phyloP scores from a whole-genome alignment of 2,888 invertebrate genomes.

The Trichopoda pennipes region DNA sequence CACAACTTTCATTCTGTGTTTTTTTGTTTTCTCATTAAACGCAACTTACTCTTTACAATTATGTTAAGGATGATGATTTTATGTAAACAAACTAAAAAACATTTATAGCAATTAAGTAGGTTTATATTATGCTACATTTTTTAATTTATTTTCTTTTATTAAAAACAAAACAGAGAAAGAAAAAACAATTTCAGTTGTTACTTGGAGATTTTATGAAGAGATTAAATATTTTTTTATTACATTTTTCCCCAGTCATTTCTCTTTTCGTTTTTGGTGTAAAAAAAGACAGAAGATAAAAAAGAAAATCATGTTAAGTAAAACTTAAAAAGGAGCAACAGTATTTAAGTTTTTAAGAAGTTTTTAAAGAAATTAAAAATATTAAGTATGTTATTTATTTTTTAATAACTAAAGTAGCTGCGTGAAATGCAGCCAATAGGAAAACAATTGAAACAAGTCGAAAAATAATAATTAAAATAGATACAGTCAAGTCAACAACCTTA shows the following conservation, averaged over 20 bases:
- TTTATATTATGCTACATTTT: conserved; percentile 38
- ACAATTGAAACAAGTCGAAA: too few species aligned
- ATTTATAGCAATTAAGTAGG: conserved; percentile 61
- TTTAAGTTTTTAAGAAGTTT: conserved; percentile 15
- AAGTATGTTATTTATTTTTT: too few species aligned
- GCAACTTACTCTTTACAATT: conserved; percentile 15
- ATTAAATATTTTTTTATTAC: conserved; percentile 9
- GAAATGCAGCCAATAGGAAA: too few species aligned
- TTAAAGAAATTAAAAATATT: conserved; percentile 2
- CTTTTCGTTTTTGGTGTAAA: neutral
- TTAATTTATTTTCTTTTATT: conserved; percentile 23
- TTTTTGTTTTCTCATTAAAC: conserved; percentile 18
- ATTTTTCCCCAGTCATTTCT: neutral
- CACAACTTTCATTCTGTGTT: neutral
- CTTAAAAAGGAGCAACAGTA: conserved; percentile 29
- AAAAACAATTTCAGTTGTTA: conserved; percentile 24
- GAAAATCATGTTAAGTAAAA: conserved; percentile 42
- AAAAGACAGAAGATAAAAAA: conserved; percentile 11
- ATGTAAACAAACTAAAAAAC: conserved; percentile 44
- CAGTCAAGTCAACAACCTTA: too few species aligned
- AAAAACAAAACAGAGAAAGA: conserved; percentile 3
- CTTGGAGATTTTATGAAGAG: conserved; percentile 30
- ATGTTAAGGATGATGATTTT: conserved; percentile 31
- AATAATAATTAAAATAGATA: too few species aligned
- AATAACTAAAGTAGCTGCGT: too few species aligned